These are phyloP conservation scores for Lasaia peninsularis DNA, from an alignment of 1,140 invertebrate genomes.

Conservation along the genomic window DNA sequence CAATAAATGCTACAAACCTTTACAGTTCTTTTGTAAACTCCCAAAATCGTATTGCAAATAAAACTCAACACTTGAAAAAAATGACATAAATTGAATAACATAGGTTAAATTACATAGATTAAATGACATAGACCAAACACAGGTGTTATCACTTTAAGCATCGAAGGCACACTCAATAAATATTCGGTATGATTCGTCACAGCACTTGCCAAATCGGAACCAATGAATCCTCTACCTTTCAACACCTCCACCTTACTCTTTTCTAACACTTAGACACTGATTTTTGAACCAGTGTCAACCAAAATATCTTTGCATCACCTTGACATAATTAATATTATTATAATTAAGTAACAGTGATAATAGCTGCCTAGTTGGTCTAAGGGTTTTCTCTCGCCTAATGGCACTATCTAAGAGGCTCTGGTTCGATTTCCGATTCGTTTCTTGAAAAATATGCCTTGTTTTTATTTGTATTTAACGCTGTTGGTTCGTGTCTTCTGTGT, in stretches of 20 bases:
- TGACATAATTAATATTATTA: neutral
- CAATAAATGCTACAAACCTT: too few species aligned
- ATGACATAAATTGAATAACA: neutral
- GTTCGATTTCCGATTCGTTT: too few species aligned
- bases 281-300: conserved; percentile 11
- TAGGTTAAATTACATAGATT: too few species aligned
- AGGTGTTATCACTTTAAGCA: neutral
- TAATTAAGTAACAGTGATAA: neutral
- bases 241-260: conserved; percentile 9
- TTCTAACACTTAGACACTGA: conserved; percentile 5
- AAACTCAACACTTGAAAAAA: too few species aligned
- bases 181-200: neutral
- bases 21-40: too few species aligned
- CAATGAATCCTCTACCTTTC: conserved; percentile 12
- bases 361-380: too few species aligned
- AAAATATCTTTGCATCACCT: conserved; percentile 5
- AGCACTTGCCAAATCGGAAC: conserved; percentile 12
- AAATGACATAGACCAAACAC: neutral
- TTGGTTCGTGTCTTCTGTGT: too few species aligned
- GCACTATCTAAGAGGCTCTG: too few species aligned
- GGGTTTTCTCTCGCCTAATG: too few species aligned
- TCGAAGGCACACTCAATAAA: neutral
- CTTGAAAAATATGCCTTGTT: too few species aligned
- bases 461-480: too few species aligned
- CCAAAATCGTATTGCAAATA: too few species aligned